Evolutionary conservation across 2,888 invertebrate genomes (phyloP).

Genomic region (Diplazon laetatorius): DNA sequence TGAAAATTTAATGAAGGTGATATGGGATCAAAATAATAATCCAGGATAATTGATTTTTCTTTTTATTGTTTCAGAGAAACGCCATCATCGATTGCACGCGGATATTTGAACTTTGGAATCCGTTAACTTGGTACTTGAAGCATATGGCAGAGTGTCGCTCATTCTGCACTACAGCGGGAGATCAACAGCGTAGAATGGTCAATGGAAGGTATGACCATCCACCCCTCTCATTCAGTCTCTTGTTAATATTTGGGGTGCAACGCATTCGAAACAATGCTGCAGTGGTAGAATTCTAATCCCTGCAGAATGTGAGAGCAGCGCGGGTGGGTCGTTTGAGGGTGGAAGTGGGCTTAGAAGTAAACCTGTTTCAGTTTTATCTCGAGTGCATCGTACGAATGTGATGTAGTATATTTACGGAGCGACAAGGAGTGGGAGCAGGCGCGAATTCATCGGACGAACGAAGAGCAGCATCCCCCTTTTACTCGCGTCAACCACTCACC

Average conservation of each 20-base stretch:
- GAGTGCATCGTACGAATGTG: constrained; percentile 46
- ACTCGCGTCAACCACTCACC: constrained; percentile 6
- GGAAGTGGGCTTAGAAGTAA: constrained; percentile 60
- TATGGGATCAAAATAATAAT: too few species aligned
- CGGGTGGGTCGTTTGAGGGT: constrained; percentile 33
- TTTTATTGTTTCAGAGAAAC: too few species aligned
- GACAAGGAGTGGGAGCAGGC: background rate
- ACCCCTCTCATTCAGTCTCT: constrained; percentile 75
- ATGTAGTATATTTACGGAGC: background rate
- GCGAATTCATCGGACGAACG: constrained; percentile 12
- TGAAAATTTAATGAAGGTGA: too few species aligned
- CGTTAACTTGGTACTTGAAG: too few species aligned
- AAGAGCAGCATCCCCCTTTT: background rate
- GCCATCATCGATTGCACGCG: too few species aligned
- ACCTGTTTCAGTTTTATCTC: constrained; percentile 74
- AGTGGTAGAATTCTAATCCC: constrained; percentile 1
- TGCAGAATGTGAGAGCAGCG: background rate
- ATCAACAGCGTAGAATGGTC: background rate
- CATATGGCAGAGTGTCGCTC: too few species aligned
- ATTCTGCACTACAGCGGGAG: too few species aligned
- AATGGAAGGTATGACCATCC: constrained; percentile 68
- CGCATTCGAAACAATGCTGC: constrained; percentile 74
- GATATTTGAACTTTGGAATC: too few species aligned
- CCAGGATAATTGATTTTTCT: too few species aligned
- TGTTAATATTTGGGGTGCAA: constrained; percentile 80